Percentiles rank a stretch among this genome's conserved stretches.
Conservation (phyloP, 1,140 invertebrate species). For the Philopotamus ludificatus region DNA sequence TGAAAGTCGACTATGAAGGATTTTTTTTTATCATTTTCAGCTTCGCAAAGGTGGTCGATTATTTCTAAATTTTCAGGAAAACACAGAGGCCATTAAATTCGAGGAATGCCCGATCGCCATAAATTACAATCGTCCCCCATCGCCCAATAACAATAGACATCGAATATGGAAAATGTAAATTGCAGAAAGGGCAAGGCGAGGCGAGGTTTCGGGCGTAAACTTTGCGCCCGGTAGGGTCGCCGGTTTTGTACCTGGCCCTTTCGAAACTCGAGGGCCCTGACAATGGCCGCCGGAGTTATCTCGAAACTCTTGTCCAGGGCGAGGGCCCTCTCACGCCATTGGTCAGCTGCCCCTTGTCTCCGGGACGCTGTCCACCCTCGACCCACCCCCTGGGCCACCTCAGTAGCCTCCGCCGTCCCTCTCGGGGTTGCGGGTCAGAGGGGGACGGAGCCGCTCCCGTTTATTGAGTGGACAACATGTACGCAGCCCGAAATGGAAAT, state of each 20-base stretch:
- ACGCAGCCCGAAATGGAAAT: no score
- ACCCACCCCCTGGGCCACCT: constrained; percentile 3
- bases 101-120: background rate
- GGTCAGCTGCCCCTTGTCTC: constrained; percentile 31
- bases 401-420: no score
- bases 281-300: constrained; percentile 19
- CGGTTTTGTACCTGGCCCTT: background rate
- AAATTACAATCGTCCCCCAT: background rate
- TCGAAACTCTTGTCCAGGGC: constrained; percentile 10
- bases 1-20: no score
- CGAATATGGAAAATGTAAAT: constrained; percentile 8
- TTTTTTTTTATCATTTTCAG: no score
- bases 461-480: background rate
- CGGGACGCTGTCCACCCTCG: constrained; percentile 16
- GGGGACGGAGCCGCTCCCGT: background rate
- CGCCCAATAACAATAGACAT: constrained; percentile 3
- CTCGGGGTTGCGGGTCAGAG: background rate
- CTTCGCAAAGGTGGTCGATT: no score
- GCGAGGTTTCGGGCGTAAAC: background rate
- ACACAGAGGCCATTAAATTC: no score
- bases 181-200: background rate
- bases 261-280: background rate
- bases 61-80: no score
- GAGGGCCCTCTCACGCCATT: constrained; percentile 33
- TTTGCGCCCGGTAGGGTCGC: background rate